Evolutionary conservation across 2,888 invertebrate genomes (phyloP).

Genomic region (Limenitis camilla): DNA sequence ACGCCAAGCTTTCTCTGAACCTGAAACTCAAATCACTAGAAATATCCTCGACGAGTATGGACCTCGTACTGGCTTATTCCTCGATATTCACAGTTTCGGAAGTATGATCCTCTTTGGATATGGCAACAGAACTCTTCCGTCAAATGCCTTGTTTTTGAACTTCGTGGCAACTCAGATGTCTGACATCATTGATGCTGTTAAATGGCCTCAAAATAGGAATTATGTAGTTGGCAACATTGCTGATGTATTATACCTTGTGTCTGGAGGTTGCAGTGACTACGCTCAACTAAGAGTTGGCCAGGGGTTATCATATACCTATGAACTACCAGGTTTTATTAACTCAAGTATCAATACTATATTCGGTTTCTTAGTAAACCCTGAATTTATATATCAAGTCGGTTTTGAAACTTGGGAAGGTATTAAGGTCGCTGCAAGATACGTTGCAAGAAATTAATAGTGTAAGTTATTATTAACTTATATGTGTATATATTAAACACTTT

Average conservation of each 20-base stretch:
- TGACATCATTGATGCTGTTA: constrained; percentile 44
- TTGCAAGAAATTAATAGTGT: constrained; percentile 22
- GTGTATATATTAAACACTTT: too few species aligned
- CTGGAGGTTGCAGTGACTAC: constrained; percentile 80
- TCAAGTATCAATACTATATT: neutral
- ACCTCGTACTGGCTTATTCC: constrained; percentile 74
- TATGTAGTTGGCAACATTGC: constrained; percentile 70
- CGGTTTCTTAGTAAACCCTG: constrained; percentile 32
- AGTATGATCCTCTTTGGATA: constrained; percentile 79
- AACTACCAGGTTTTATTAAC: constrained; percentile 74
- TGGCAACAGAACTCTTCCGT: constrained; percentile 57
- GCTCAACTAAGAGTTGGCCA: constrained; percentile 68
- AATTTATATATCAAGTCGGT: constrained; percentile 72
- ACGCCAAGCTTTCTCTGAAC: constrained; percentile 76
- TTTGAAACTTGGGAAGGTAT: constrained; percentile 76
- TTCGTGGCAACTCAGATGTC: constrained; percentile 52
- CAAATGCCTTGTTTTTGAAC: constrained; percentile 59
- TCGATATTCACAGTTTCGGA: constrained; percentile 85
- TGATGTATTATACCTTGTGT: constrained; percentile 68
- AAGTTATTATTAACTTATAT: too few species aligned
- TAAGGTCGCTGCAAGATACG: constrained; percentile 61
- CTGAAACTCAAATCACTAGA: constrained; percentile 76
- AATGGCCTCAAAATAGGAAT: constrained; percentile 42
- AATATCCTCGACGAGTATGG: constrained; percentile 70
- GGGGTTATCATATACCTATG: constrained; percentile 76